Conservation (phyloP, 2,797 vertebrate species). For the Neosalanx taihuensis region DNA sequence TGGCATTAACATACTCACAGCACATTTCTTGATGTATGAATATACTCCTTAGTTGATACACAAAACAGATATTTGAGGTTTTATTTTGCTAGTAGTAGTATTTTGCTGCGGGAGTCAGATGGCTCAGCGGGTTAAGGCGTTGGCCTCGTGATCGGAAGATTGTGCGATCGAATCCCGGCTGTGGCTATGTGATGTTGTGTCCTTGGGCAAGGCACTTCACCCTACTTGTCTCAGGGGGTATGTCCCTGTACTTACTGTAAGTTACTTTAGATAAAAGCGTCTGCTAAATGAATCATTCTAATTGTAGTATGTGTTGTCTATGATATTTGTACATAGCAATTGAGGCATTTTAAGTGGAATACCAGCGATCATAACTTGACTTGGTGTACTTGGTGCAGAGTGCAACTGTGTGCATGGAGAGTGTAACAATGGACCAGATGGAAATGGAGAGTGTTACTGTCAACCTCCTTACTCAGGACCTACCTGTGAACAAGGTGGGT, state of each 20-base stretch:
- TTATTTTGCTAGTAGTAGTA: background rate
- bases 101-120: too few relatives aligned
- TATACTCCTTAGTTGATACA: conserved; percentile 6
- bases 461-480: conserved; percentile 78
- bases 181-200: too few relatives aligned
- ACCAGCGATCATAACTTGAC: background rate
- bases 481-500: conserved; percentile 6
- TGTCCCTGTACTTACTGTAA: too few relatives aligned
- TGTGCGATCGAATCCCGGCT: too few relatives aligned
- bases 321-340: too few relatives aligned
- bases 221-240: too few relatives aligned
- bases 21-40: background rate
- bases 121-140: too few relatives aligned
- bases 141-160: too few relatives aligned
- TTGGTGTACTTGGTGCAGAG: conserved; percentile 59
- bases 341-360: background rate
- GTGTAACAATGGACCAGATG: conserved; percentile 75
- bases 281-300: too few relatives aligned
- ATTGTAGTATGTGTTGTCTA: background rate
- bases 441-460: conserved; percentile 85
- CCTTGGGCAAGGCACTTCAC: too few relatives aligned
- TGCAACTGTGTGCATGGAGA: conserved; percentile 83
- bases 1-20: background rate
- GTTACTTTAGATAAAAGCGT: too few relatives aligned
- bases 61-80: background rate